These are phyloP conservation scores for Rhopalosiphum maidis DNA, from an alignment of 1,140 invertebrate species.

Conservation along the genomic window DNA sequence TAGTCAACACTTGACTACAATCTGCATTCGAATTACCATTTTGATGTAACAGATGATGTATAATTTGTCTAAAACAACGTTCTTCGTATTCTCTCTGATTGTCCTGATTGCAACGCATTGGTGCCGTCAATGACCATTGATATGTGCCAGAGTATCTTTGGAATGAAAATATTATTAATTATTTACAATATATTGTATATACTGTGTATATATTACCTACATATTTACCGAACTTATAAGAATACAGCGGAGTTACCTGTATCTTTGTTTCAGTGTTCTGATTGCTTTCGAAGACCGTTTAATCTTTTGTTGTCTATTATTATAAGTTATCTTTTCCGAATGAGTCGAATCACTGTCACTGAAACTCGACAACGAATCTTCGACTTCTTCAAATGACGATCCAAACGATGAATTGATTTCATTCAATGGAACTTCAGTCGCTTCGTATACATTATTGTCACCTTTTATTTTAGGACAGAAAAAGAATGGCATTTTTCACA, in stretches of 20 bases:
- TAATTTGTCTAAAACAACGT: slow-evolving; percentile 73
- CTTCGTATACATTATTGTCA: not conserved
- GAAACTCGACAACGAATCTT: slow-evolving; percentile 51
- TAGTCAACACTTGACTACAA: slow-evolving; percentile 59
- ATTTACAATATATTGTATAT: not conserved
- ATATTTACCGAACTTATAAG: not conserved
- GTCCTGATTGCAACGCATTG: slow-evolving; percentile 82
- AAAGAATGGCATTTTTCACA: not conserved
- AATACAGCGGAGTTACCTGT: not conserved
- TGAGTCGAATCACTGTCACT: slow-evolving; percentile 32
- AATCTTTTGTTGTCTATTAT: slow-evolving; percentile 16
- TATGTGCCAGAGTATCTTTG: slow-evolving; percentile 39
- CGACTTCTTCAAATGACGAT: slow-evolving; percentile 52
- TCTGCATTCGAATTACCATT: slow-evolving; percentile 61
- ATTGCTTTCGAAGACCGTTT: slow-evolving; percentile 50
- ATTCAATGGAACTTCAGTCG: not conserved
- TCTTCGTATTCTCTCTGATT: slow-evolving; percentile 83
- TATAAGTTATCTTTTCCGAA: slow-evolving; percentile 36
- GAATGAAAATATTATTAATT: not conserved
- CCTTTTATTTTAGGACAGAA: not conserved
- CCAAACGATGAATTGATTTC: slow-evolving; percentile 29
- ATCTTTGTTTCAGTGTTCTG: slow-evolving; percentile 53
- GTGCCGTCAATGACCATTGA: slow-evolving; percentile 75
- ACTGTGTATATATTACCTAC: not conserved
- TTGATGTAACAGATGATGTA: slow-evolving; percentile 65